Evolutionary conservation across 2,113 vertebrate species (phyloP).

Genomic region (Vicugna pacos): DNA sequence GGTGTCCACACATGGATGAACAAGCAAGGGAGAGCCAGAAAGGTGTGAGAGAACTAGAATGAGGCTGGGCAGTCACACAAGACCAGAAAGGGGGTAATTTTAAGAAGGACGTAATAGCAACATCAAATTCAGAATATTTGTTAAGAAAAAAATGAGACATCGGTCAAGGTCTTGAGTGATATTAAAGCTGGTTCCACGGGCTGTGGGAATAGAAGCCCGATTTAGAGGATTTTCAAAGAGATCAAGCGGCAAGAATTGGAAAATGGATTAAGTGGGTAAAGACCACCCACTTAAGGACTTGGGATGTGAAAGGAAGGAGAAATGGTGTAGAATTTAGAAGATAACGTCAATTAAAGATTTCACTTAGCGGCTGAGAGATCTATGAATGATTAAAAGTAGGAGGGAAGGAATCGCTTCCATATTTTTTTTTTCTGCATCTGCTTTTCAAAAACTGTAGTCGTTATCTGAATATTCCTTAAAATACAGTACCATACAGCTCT

Average conservation of each 20-base stretch:
- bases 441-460: neutral
- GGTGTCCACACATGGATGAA: neutral
- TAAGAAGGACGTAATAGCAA: neutral
- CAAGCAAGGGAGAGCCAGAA: neutral
- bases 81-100: neutral
- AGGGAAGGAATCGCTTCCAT: neutral
- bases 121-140: neutral
- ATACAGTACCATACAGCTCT: neutral
- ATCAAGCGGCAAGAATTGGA: neutral
- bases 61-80: neutral
- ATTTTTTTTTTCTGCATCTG: constrained; percentile 9
- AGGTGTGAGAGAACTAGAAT: neutral
- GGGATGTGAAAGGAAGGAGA: neutral
- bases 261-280: neutral
- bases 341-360: neutral
- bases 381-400: neutral
- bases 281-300: neutral
- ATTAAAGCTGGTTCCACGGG: neutral
- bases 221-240: neutral
- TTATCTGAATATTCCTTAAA: neutral
- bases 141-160: neutral
- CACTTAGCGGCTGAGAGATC: neutral
- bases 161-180: neutral
- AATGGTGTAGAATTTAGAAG: neutral
- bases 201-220: neutral